Evolutionary conservation across 92 coral and sea anemone genomes (phyloP).

Genomic region (Zoanthus solanderi): DNA sequence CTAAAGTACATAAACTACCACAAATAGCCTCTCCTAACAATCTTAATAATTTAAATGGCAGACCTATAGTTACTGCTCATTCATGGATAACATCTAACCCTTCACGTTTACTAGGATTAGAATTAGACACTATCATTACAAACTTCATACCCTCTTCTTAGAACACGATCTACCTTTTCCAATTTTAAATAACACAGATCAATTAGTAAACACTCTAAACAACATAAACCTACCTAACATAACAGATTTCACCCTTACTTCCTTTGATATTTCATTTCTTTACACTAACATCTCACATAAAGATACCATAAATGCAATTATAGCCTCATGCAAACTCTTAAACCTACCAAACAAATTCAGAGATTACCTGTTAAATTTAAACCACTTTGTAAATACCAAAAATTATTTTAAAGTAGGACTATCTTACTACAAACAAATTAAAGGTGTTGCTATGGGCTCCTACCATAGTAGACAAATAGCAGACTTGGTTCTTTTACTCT

Average conservation of each 20-base stretch:
- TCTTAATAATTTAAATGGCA: constrained; percentile 21
- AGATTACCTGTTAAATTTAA: constrained; percentile 54
- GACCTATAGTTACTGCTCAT: constrained; percentile 55
- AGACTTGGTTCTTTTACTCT: constrained; percentile 54
- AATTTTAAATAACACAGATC: constrained; percentile 45
- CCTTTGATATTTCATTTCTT: constrained; percentile 37
- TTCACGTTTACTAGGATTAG: constrained; percentile 33
- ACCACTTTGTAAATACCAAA: constrained; percentile 43
- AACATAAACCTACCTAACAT: not conserved
- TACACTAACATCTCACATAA: constrained; percentile 42
- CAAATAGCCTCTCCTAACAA: not conserved
- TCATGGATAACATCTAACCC: constrained; percentile 61
- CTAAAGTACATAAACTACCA: not conserved
- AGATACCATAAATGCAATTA: constrained; percentile 55
- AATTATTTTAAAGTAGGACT: constrained; percentile 43
- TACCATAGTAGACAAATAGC: constrained; percentile 63
- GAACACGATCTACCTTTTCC: constrained; percentile 40
- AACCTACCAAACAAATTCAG: constrained; percentile 35
- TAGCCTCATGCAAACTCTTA: constrained; percentile 62
- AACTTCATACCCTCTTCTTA: constrained; percentile 45
- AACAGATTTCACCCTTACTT: not conserved
- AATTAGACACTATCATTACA: constrained; percentile 53
- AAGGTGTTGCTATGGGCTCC: constrained; percentile 65
- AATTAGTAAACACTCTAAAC: constrained; percentile 15
- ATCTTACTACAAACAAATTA: constrained; percentile 42